Evolutionary conservation across 2,888 invertebrate species (phyloP).

Genomic region (Eupeodes luniger): DNA sequence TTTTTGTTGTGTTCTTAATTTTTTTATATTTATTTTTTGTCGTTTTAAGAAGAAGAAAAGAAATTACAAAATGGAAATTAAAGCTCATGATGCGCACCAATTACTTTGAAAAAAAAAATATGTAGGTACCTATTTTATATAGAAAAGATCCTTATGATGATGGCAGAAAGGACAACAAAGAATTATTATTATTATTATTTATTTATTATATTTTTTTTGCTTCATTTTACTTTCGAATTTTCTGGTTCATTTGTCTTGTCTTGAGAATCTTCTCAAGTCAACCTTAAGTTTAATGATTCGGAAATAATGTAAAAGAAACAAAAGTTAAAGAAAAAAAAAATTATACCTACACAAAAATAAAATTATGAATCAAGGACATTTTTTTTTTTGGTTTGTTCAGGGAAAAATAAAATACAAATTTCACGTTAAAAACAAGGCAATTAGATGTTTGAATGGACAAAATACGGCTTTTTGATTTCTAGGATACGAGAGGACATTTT

Average conservation of each 20-base stretch:
- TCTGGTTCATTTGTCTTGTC: constrained; percentile 39
- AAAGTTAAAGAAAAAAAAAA: neutral
- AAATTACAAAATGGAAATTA: constrained; percentile 58
- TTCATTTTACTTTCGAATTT: neutral
- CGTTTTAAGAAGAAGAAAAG: constrained; percentile 18
- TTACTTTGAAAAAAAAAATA: constrained; percentile 56
- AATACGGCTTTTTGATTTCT: neutral
- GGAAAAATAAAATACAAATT: neutral
- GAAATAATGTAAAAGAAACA: constrained; percentile 44
- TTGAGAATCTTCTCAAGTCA: constrained; percentile 5
- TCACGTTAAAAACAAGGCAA: constrained; percentile 17
- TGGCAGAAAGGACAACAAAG: neutral
- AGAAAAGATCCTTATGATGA: constrained; percentile 1
- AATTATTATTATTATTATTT: constrained; percentile 18
- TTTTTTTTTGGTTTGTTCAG: neutral
- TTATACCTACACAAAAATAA: constrained; percentile 1
- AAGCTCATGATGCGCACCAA: constrained; percentile 66
- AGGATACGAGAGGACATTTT: no score
- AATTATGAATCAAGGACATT: constrained; percentile 31
- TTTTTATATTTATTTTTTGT: neutral
- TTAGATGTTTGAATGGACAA: constrained; percentile 10
- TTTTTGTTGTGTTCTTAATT: neutral
- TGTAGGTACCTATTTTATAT: neutral
- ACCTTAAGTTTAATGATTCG: constrained; percentile 67
- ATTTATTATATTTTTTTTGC: neutral